Percentiles rank a stretch among this genome's conserved stretches.
Evolutionary conservation across 2,113 vertebrate genomes (phyloP).

Genomic region (Sphaerodactylus townsendi): DNA sequence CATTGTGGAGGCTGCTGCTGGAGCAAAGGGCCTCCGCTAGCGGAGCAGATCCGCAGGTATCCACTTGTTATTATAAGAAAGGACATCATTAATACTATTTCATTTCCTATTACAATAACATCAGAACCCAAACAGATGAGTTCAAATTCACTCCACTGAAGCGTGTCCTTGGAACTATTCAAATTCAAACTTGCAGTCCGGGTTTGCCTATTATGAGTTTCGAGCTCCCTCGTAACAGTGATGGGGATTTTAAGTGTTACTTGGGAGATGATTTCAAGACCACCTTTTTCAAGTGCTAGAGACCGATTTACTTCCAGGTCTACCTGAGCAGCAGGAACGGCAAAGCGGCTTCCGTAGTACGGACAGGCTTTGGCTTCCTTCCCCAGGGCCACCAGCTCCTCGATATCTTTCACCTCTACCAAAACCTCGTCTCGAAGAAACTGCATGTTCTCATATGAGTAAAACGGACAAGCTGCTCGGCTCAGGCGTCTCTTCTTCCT

Average conservation of each 20-base stretch:
- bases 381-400: slow-evolving; percentile 86
- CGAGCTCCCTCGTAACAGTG: no score
- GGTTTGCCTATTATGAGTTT: no score
- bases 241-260: not conserved
- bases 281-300: not conserved
- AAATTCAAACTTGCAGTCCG: not conserved
- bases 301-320: not conserved
- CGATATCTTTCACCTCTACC: slow-evolving; percentile 86
- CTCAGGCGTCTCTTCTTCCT: slow-evolving; percentile 73
- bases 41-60: no score
- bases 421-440: slow-evolving; percentile 85
- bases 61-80: no score
- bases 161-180: not conserved
- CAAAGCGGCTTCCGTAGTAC: slow-evolving; percentile 87
- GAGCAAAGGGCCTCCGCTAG: not conserved
- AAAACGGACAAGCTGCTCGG: slow-evolving; percentile 79
- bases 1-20: no score
- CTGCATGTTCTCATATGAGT: slow-evolving; percentile 82
- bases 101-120: not conserved
- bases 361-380: slow-evolving; percentile 84
- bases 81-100: not conserved
- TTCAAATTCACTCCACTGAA: not conserved
- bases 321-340: slow-evolving; percentile 88
- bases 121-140: not conserved
- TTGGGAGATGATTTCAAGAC: not conserved